Evolutionary conservation across 2,797 vertebrate species (phyloP).

Genomic region (Lagodon rhomboides): DNA sequence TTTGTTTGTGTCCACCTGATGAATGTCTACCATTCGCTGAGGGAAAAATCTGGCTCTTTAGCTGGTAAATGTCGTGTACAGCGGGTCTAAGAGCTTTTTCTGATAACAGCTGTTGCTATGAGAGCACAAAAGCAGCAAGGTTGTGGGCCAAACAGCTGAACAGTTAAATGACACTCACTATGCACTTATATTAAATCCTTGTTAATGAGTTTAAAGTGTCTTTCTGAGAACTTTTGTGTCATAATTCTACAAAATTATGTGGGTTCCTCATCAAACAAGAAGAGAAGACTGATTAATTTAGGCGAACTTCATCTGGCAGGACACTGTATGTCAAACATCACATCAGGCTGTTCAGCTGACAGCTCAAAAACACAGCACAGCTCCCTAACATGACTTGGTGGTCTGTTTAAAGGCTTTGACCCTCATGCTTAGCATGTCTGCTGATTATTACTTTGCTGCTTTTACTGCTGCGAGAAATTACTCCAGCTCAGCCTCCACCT

Average conservation of each 20-base stretch:
- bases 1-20: too few relatives aligned
- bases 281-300: constrained; percentile 2
- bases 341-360: neutral
- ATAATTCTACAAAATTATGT: constrained; percentile 11
- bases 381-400: neutral
- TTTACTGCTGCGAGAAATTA: neutral
- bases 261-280: constrained; percentile 10
- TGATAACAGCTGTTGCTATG: too few relatives aligned
- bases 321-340: neutral
- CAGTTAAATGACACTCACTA: too few relatives aligned
- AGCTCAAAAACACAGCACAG: neutral
- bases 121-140: too few relatives aligned
- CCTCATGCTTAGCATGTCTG: neutral
- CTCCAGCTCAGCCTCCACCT: neutral
- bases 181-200: neutral
- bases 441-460: constrained; percentile 10
- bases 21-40: too few relatives aligned
- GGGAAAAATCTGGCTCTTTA: too few relatives aligned
- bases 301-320: neutral
- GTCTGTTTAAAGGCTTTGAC: constrained; percentile 7
- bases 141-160: too few relatives aligned
- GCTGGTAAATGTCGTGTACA: too few relatives aligned
- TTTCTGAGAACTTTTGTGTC: constrained; percentile 10
- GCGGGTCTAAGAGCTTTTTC: too few relatives aligned
- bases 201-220: constrained; percentile 5